These are phyloP conservation scores for Maniola hyperantus DNA, from an alignment of 2,888 invertebrate species.

Conservation along the genomic window DNA sequence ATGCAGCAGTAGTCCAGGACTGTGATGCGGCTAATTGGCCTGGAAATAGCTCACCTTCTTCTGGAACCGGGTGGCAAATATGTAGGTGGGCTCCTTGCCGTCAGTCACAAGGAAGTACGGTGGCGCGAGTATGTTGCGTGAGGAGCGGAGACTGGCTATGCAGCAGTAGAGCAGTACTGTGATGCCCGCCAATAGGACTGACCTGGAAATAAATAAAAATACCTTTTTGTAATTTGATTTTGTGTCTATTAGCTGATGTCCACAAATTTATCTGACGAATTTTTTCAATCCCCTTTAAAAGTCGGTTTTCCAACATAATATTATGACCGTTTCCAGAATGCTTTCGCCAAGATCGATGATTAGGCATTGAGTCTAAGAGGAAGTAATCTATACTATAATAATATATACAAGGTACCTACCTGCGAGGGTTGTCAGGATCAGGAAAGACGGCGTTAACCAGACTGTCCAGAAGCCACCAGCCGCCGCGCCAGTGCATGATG, in stretches of 20 bases:
- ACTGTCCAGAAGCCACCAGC: constrained; percentile 89
- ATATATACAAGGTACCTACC: too few species aligned
- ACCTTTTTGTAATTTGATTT: background rate
- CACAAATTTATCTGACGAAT: too few species aligned
- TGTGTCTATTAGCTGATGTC: too few species aligned
- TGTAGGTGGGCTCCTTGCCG: constrained; percentile 80
- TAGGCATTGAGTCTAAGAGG: too few species aligned
- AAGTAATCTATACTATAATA: too few species aligned
- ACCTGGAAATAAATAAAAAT: constrained; percentile 46
- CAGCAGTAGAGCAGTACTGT: constrained; percentile 50
- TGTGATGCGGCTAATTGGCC: constrained; percentile 56
- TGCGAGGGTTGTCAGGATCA: constrained; percentile 55
- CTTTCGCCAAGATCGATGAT: too few species aligned
- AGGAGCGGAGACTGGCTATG: constrained; percentile 64
- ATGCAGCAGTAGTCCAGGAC: constrained; percentile 50
- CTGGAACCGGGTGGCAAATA: constrained; percentile 82
- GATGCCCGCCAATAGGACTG: constrained; percentile 56
- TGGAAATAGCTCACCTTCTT: constrained; percentile 62
- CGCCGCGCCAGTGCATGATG: constrained; percentile 94
- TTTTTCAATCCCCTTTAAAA: too few species aligned
- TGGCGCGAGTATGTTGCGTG: constrained; percentile 80
- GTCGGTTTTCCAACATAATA: too few species aligned
- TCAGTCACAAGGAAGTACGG: constrained; percentile 84
- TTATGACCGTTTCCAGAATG: too few species aligned
- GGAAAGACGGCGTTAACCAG: constrained; percentile 79